phyloP scores from a whole-genome alignment of 2,888 invertebrate genomes.

The Drosophila niveifrons region DNA sequence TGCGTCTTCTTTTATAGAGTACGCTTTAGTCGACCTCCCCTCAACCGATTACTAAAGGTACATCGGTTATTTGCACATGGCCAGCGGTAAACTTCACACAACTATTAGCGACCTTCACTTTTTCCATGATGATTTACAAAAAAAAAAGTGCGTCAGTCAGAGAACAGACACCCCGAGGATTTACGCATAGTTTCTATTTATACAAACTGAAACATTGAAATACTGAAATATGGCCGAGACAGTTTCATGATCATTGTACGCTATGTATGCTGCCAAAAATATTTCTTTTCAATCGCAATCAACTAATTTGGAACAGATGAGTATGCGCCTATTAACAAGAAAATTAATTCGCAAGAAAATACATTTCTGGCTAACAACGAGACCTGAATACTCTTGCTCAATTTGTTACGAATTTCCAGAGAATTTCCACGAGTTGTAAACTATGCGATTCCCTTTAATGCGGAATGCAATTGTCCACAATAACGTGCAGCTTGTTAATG shows the following conservation, averaged over 20 bases:
- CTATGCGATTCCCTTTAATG: not conserved
- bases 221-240: constrained; percentile 42
- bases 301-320: constrained; percentile 42
- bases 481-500: not conserved
- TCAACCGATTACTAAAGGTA: not conserved
- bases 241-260: constrained; percentile 34
- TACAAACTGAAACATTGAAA: constrained; percentile 23
- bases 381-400: constrained; percentile 40
- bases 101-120: constrained; percentile 39
- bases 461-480: not conserved
- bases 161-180: constrained; percentile 33
- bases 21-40: not conserved
- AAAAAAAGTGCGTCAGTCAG: constrained; percentile 38
- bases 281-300: constrained; percentile 46
- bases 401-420: not conserved
- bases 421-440: not conserved
- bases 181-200: constrained; percentile 70
- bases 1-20: not conserved
- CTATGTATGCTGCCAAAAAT: constrained; percentile 23
- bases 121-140: constrained; percentile 24
- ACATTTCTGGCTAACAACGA: constrained; percentile 8
- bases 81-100: constrained; percentile 37
- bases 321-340: constrained; percentile 33
- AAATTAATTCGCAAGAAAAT: constrained; percentile 60
- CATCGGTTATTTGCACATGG: constrained; percentile 42